Percentiles rank a stretch among this genome's conserved stretches.
phyloP scores from a whole-genome alignment of 2,888 invertebrate genomes.

The Carcina quercana region DNA sequence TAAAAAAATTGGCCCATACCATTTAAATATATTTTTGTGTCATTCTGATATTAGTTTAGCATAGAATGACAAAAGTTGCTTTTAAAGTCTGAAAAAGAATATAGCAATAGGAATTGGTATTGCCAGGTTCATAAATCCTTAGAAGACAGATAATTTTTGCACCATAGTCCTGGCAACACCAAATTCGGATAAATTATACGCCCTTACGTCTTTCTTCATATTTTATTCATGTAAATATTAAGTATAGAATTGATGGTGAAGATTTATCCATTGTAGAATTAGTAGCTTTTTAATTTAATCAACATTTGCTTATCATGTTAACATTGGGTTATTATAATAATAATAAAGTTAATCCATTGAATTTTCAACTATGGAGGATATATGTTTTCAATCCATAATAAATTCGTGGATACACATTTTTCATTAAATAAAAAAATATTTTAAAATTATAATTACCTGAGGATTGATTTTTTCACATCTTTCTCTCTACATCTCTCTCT shows the following conservation, averaged over 20 bases:
- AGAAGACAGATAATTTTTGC: neutral
- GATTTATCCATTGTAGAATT: conserved; percentile 39
- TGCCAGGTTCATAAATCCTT: conserved; percentile 11
- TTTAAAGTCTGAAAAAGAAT: conserved; percentile 24
- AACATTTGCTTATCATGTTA: conserved; percentile 35
- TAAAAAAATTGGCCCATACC: too few species aligned
- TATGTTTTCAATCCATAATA: conserved; percentile 56
- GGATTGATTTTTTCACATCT: conserved; percentile 36
- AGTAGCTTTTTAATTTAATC: conserved; percentile 43
- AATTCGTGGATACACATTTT: conserved; percentile 32
- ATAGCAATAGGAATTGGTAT: conserved; percentile 18
- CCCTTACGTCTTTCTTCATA: conserved; percentile 13
- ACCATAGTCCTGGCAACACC: conserved; percentile 17
- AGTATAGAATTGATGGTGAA: conserved; percentile 38
- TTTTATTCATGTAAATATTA: conserved; percentile 56
- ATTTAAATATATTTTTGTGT: conserved; percentile 17
- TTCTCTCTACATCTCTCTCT: conserved; percentile 10
- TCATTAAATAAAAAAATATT: conserved; percentile 9
- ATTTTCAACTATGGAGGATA: conserved; percentile 48
- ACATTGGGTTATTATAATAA: conserved; percentile 24
- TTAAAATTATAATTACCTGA: conserved; percentile 15
- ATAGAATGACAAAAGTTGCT: conserved; percentile 31
- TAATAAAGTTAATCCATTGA: conserved; percentile 37
- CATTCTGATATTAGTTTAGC: conserved; percentile 42
- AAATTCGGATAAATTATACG: conserved; percentile 9